Conservation (phyloP, 2,113 vertebrate genomes). For the Cervus canadensis region DNA sequence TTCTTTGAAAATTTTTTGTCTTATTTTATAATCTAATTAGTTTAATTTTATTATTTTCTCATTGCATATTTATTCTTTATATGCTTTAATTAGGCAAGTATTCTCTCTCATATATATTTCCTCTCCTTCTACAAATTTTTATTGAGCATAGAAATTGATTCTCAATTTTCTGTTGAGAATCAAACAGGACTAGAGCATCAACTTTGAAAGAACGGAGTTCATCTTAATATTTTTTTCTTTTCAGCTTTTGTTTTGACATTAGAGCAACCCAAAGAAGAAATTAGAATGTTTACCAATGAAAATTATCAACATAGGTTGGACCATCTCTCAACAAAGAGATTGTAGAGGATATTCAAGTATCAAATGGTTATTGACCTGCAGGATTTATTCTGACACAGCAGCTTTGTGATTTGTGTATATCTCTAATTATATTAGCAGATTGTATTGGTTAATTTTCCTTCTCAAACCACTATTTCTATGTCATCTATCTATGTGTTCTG, state of each 20-base stretch:
- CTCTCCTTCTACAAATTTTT: not conserved
- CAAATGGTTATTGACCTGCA: not conserved
- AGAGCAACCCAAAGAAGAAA: not conserved
- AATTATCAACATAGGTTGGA: not conserved
- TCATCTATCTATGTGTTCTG: not conserved
- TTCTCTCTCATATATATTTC: not conserved
- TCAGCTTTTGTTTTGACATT: not conserved
- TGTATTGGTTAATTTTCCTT: not conserved
- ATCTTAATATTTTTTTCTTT: not conserved
- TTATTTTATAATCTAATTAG: not conserved
- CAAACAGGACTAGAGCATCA: not conserved
- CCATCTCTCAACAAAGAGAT: not conserved
- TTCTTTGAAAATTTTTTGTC: not conserved
- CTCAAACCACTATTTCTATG: not conserved
- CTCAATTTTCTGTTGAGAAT: not conserved
- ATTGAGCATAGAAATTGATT: not conserved
- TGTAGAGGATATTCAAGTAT: not conserved
- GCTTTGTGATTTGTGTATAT: not conserved
- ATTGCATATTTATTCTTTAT: not conserved
- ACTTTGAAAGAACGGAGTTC: not conserved
- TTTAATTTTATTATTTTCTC: not conserved
- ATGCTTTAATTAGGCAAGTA: not conserved
- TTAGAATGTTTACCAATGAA: not conserved
- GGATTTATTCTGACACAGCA: not conserved
- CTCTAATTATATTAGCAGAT: not conserved